A percentile compares a stretch with the other conserved stretches of the same genome.
Evolutionary conservation across 1,140 invertebrate genomes (phyloP).

Genomic region (Sarcophaga bullata): DNA sequence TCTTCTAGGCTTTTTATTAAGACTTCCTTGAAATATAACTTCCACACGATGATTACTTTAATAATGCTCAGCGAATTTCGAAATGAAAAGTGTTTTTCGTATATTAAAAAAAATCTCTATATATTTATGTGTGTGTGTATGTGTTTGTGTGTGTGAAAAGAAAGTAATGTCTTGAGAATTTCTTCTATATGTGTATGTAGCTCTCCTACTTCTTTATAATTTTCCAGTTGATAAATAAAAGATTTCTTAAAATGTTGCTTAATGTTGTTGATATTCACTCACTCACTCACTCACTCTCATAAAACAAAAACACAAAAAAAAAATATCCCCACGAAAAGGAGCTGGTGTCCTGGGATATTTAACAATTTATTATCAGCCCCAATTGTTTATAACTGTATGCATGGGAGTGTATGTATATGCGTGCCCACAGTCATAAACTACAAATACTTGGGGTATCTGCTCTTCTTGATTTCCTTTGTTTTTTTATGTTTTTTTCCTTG

Average conservation of each 20-base stretch:
- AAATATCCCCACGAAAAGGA: neutral
- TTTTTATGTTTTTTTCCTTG: neutral
- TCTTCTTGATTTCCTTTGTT: neutral
- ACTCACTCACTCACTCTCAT: neutral
- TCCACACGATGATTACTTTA: neutral
- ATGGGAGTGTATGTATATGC: neutral
- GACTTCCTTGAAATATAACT: no score
- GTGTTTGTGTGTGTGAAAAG: neutral
- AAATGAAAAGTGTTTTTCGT: conserved; percentile 1
- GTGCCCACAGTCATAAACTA: neutral
- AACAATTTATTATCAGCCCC: conserved; percentile 38
- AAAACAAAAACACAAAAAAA: neutral
- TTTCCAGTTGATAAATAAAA: neutral
- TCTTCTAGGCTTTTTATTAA: no score
- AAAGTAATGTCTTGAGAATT: neutral
- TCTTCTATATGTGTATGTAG: neutral
- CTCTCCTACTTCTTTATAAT: neutral
- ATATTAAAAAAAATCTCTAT: no score
- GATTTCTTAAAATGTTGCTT: conserved; percentile 21
- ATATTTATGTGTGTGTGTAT: neutral
- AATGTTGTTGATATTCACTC: neutral
- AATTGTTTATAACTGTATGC: neutral
- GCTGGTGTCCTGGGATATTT: conserved; percentile 32
- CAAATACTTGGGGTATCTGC: conserved; percentile 3
- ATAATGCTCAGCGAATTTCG: neutral